Conservation (phyloP, 2,888 invertebrate genomes). For the Amitus sp. region DNA sequence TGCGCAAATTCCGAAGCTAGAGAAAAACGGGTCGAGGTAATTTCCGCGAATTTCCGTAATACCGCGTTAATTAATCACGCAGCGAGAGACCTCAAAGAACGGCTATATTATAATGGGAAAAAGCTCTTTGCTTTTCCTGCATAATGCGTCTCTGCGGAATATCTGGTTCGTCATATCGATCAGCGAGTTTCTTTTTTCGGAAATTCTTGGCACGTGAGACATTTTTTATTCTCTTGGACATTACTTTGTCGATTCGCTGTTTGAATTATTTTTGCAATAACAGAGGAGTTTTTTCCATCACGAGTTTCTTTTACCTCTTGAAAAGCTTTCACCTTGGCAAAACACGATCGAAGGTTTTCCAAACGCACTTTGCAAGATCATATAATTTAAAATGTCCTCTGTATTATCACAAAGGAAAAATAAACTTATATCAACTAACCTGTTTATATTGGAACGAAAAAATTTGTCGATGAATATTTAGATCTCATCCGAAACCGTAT, state of each 20-base stretch:
- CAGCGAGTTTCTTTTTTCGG: not conserved
- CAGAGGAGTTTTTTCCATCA: not conserved
- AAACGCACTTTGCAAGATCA: not conserved
- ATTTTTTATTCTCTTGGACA: not conserved
- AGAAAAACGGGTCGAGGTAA: not conserved
- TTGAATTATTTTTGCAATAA: not conserved
- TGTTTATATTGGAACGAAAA: too few relatives aligned
- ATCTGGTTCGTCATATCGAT: not conserved
- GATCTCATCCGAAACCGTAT: too few relatives aligned
- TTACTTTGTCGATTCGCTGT: not conserved
- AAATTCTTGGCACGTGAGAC: slow-evolving; percentile 26
- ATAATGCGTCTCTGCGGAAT: not conserved
- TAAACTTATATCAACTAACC: too few relatives aligned
- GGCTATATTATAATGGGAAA: not conserved
- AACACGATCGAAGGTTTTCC: not conserved
- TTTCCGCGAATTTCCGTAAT: not conserved
- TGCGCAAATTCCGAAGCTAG: not conserved
- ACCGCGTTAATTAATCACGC: slow-evolving; percentile 4
- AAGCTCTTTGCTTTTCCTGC: not conserved
- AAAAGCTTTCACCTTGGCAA: not conserved
- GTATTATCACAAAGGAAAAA: too few relatives aligned
- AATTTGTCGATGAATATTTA: too few relatives aligned
- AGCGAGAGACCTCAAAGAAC: not conserved
- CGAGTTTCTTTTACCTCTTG: not conserved
- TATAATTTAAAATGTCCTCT: too few relatives aligned